Base-by-base conservation (phyloP, 2,113 vertebrate species). In the Alexandromys fortis region DNA sequence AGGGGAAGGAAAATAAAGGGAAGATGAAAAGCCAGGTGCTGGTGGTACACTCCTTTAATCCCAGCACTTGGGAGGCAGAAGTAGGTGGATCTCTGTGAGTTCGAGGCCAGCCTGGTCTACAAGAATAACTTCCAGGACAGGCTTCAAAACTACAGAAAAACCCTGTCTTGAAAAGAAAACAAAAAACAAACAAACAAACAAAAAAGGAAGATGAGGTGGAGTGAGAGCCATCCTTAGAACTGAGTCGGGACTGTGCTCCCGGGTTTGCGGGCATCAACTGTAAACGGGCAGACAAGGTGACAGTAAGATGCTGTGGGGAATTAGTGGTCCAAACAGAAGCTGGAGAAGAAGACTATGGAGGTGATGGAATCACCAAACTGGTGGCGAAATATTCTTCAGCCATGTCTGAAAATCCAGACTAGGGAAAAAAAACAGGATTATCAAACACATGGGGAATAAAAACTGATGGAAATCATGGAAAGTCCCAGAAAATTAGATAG, bases 401-500 rank as follows among this genome's bases (percentile, higher is more conserved):
- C 10, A 63, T 12, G 42, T 35, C 67, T 85, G 58, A 75, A 8
- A 86, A 79, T 88, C 55, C 49, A 86, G 58, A 11, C 63, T 49
- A 49, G 49, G 2, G 10, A 47, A 49, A 49, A 49, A 49, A 47
- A 47, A 49, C 47, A 49, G 49, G 12, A 49, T 49, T 49, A 49
- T 12, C 49, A 49, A 49, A 12, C 49, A 49, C 49, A 49, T 49
- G 49, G 49, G 10, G 11, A 24, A 9, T 0, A 33, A 97, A 92
- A 96, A 16, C 4, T 89, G 26, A 67, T 22, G 28, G 35, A 45
- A 75, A 38, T 92, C 24, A 79, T 58, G 3, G 55, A 49, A 83
- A 81, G 49, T 77, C 86, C 35, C 65, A 92, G 47, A 89, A 90
- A 97, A 78, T 68, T 89, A 85, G 24, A 86, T 1, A 81, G 21